Evolutionary conservation across 2,113 vertebrate species (phyloP), one percentile per base, ranked within the genome.

Genomic region (Salvelinus sp.): DNA sequence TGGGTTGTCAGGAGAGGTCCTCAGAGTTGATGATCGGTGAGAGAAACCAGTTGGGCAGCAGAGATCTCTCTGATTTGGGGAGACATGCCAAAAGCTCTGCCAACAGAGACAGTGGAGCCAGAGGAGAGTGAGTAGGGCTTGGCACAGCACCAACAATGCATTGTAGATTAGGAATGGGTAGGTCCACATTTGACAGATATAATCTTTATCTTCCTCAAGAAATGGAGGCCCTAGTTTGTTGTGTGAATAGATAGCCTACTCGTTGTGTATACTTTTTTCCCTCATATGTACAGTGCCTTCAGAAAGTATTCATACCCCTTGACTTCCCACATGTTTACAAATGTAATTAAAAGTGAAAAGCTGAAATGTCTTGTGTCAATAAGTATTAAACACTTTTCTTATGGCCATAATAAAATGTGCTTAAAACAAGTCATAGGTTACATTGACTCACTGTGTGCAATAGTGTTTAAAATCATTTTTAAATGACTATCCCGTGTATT

Each of bases 41-140:
- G 82, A 86, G 85, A 84, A 89, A 88, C 86, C 80, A 86, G 81
- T 84, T 76, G 76, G 85, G 84, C 84, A 86, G 88, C 71, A 77
- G 77, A 73, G 60, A 14, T 44, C 10, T 78, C 82, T 79, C 74
- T 82, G 77, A 88, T 80, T 63, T 73, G 79, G 64, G 44, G 80
- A 77, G 80, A 72, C 54, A 69, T 78, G 75, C 57, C 44, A 1
- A 84, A 75, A 65, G 73, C 83, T 77, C 77, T 58, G 13, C 65
- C 68, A 38, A 68, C 25, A 70, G 44, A 47, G 58, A 60, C 58
- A 23, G 63, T 65, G 22, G 22, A 27, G 63, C 10, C 23, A n/a
- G 68, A 70, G 23, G 73, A 16, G 76, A 44, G 73, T 20, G 73
- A 65, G 74, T 63, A 69, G 63, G 33, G 48, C 48, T 71, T 78